Evolutionary conservation across 2,888 invertebrate species (phyloP).

Genomic region (Neoascia interrupta): DNA sequence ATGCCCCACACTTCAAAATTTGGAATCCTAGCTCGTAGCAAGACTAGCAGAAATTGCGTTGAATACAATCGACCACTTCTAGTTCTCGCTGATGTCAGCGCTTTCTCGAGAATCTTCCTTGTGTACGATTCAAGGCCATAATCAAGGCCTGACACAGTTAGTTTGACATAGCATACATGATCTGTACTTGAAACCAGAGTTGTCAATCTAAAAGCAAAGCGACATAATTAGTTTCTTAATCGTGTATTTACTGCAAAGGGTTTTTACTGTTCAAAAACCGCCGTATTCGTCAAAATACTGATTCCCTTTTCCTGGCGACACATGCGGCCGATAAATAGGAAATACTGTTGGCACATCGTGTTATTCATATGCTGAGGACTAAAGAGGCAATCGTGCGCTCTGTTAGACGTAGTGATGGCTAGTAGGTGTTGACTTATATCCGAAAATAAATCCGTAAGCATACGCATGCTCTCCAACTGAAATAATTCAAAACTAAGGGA

Average conservation of each 20-base stretch:
- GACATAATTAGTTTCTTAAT: background rate
- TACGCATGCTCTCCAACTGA: conserved; percentile 85
- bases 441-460: conserved; percentile 88
- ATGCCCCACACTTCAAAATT: conserved; percentile 93
- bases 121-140: conserved; percentile 88
- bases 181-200: conserved; percentile 90
- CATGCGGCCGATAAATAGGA: conserved; percentile 94
- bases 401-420: conserved; percentile 86
- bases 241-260: background rate
- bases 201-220: conserved; percentile 83
- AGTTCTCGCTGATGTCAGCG: conserved; percentile 79
- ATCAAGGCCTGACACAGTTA: conserved; percentile 94
- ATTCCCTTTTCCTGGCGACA: conserved; percentile 86
- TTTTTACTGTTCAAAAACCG: conserved; percentile 86
- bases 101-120: conserved; percentile 83
- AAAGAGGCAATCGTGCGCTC: conserved; percentile 92
- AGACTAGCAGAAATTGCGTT: conserved; percentile 93
- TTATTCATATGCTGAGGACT: conserved; percentile 93
- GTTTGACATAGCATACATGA: conserved; percentile 95
- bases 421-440: conserved; percentile 89
- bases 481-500: background rate
- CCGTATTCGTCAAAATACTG: conserved; percentile 86
- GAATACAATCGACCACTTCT: conserved; percentile 87
- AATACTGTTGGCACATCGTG: conserved; percentile 96
- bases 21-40: conserved; percentile 86